Evolutionary conservation across 2,113 vertebrate genomes (phyloP), one percentile per base, ranked within the genome.

Genomic region (Enhydra lutris): DNA sequence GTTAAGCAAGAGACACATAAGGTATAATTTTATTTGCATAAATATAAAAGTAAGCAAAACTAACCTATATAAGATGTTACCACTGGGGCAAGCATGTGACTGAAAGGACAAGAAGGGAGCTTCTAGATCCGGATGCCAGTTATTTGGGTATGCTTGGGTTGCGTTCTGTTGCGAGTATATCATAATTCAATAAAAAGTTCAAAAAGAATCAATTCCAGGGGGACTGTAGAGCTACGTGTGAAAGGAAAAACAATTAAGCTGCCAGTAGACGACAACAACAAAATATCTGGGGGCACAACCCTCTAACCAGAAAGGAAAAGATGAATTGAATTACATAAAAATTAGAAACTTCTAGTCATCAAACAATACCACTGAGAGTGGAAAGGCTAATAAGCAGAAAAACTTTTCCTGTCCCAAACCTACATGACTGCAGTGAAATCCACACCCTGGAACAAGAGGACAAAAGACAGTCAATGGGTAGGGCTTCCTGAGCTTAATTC

Each of bases 401-500:
- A 80, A 26, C 45, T 80, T 97, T 95, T 95, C 88, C 86, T 97
- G 71, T 71, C 78, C 55, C 15, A 34, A 61, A 55, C 65, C 50
- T 65, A 61, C 39, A 31, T 12, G 79, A 31, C 69, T 65, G 73
- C 50, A 26, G 52, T 71, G 0, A 52, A 74, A 63, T n/a, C 61
- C 17, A 10, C 17, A 34, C 23, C 5, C 9, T 23, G 3, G 4
- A 23, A 59, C 21, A 76, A 52, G n/a, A 94, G 42, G 45, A 94
- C 57, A 94, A 97, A 96, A 85, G 65, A 45, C 14, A 45, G 42
- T 93, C 93, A 93, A 1, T 82, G 36, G 4, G 12, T 36, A 50
- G 73, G 47, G 31, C 14, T 6, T 84, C 36, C 59, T 45, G 55
- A 55, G 3, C 13, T 47, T 67, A 65, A 13, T 20, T 88, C 9